These are phyloP conservation scores for Maniola jurtina DNA, from an alignment of 1,140 invertebrate genomes.

Conservation along the genomic window DNA sequence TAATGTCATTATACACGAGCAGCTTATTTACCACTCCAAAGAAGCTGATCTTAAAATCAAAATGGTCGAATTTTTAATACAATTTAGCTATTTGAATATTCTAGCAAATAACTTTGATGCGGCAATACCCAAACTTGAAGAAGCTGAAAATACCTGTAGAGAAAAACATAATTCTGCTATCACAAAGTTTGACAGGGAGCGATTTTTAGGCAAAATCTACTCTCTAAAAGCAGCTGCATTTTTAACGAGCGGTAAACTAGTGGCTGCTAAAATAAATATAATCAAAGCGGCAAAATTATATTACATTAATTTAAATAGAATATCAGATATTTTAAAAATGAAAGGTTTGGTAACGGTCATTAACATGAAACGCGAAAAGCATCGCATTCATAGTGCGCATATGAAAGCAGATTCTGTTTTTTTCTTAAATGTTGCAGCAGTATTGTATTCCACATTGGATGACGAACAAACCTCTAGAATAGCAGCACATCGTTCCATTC, in stretches of 20 bases:
- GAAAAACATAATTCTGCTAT: slow-evolving; percentile 37
- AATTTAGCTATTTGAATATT: slow-evolving; percentile 57
- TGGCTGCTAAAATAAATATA: slow-evolving; percentile 53
- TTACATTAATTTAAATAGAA: slow-evolving; percentile 52
- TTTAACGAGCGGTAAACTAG: slow-evolving; percentile 47
- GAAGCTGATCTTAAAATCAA: slow-evolving; percentile 67
- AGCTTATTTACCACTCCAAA: slow-evolving; percentile 59
- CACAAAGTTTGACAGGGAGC: slow-evolving; percentile 46
- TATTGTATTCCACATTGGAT: slow-evolving; percentile 52
- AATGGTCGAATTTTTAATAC: slow-evolving; percentile 64
- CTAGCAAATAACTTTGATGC: slow-evolving; percentile 54
- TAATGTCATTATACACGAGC: slow-evolving; percentile 59
- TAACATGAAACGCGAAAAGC: slow-evolving; percentile 47
- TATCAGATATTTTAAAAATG: slow-evolving; percentile 50
- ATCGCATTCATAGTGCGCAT: slow-evolving; percentile 41
- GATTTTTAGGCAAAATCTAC: slow-evolving; percentile 65
- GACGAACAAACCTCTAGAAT: slow-evolving; percentile 56
- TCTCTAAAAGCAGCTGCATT: slow-evolving; percentile 56
- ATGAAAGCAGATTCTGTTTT: slow-evolving; percentile 61
- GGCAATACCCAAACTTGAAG: slow-evolving; percentile 55
- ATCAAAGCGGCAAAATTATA: slow-evolving; percentile 54
- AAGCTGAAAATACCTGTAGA: slow-evolving; percentile 57
- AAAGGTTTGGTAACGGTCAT: slow-evolving; percentile 37
- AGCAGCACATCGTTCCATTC: slow-evolving; percentile 51
- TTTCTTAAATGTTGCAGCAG: slow-evolving; percentile 66